Evolutionary conservation across 2,888 invertebrate species (phyloP), one percentile per base, ranked within the genome.

Genomic region (Byasa hedistus): DNA sequence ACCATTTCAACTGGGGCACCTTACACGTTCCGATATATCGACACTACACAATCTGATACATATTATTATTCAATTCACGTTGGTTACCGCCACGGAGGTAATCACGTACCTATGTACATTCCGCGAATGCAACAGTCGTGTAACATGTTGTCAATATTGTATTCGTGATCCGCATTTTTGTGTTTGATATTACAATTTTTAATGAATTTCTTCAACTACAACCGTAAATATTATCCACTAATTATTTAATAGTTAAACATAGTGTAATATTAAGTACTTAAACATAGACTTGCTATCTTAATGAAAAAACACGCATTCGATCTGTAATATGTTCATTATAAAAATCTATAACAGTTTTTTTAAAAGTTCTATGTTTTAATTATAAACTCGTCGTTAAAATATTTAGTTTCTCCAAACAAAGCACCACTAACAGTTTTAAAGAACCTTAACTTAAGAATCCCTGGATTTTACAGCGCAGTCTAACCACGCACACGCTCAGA

Each of bases 121-220:
- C 72, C 68, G 54, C 67, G 74, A 73, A 74, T 64, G 60, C 64
- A 69, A 68, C 66, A 70, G 66, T 68, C 64, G 65, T 66, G 36
- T 51, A 54, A 65, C 60, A 65, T 24, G 58, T 51, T 60, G 56
- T 66, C 27, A 66, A 61, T 64, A 27, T 57, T 64, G 39, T 39
- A 55, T 69, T 61, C 39, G 32, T 51, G 57, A 60, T 59, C 55
- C 17, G 1, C 3, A 62, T 17, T 32, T 32, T 57, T 57, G 56
- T 51, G 15, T 58, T 59, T 54, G 23, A 62, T 59, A 59, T 55
- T 48, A 44, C 23, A 27, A 21, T 54, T 66, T 39, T 24, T 21
- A n/a, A n/a, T n/a, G n/a, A n/a, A n/a, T n/a, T n/a, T n/a, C n/a
- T n/a, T n/a, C n/a, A n/a, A n/a, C n/a, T n/a, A n/a, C n/a, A n/a